Base-by-base conservation (phyloP, 2,113 vertebrate species). In the Hassar affinis region DNA sequence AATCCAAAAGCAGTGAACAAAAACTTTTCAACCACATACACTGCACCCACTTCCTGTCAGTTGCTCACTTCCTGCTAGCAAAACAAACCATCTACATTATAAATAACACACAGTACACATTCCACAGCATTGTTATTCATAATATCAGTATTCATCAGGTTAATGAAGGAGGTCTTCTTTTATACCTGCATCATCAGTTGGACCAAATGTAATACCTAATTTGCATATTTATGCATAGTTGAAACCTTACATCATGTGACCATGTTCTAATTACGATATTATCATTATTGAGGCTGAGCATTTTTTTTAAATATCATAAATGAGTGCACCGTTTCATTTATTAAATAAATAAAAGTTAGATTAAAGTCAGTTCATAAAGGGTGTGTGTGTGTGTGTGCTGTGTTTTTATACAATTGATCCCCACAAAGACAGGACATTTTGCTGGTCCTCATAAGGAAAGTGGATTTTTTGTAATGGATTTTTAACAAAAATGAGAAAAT, bases 31-130 rank as follows among this genome's bases (percentile, higher is more conserved):
- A 11, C 7, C 9, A 22, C 66, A 22, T 22, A 25, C 38, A 5
- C 38, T 71, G 25, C 68, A 7, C 68, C 22, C 68, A 49, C 71
- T 74, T 74, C 45, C 71, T 51, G 71, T 74, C 71, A 74, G 71
- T 49, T 74, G 7, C 14, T 27, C 71, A 74, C 71, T 74, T 74
- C 71, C 71, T 74, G 45, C 27, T 74, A 25, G 25, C 42, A 74
- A 49, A 0, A 5, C 45, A 49, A 25, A 74, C 45, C 71, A 49
- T 27, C 45, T 27, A 49, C 42, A 45, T 42, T 20, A 12, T 47
- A 33, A n/a, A 71, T 14, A 45, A 14, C 22, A 71, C 38, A 71
- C 38, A 45, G 35, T 1, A 6, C 68, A 71, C 11, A 42, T 42
- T 69, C 33, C 17, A 30, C 35, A 7, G 22, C 64, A 38, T 38